Conservation (phyloP, 2,113 vertebrate genomes). For the Paradoxurus hermaphroditus region DNA sequence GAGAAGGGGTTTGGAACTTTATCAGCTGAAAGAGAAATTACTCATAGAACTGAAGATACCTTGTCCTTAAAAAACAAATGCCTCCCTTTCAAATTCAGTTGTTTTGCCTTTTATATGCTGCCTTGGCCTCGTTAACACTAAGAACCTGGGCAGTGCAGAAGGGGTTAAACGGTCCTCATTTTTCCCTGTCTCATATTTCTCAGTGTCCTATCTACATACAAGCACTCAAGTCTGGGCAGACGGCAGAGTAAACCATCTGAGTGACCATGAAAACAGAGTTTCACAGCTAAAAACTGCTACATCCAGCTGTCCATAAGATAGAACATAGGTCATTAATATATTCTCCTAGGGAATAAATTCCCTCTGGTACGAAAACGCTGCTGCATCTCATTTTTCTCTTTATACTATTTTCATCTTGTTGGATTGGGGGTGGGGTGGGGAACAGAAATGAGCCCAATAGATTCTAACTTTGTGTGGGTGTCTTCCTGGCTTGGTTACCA, state of each 20-base stretch:
- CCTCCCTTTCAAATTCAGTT: constrained; percentile 31
- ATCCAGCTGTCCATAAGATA: constrained; percentile 50
- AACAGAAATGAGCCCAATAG: constrained; percentile 80
- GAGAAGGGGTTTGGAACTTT: constrained; percentile 31
- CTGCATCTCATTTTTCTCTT: constrained; percentile 69
- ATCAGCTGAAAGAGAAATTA: constrained; percentile 19
- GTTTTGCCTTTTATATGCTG: constrained; percentile 20
- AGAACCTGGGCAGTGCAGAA: neutral
- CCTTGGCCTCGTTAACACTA: neutral
- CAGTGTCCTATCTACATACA: neutral
- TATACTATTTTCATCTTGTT: constrained; percentile 79
- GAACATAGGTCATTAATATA: constrained; percentile 46
- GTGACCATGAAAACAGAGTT: constrained; percentile 32
- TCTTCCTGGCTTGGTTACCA: constrained; percentile 83
- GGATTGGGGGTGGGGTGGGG: constrained; percentile 58
- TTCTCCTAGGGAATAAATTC: constrained; percentile 22
- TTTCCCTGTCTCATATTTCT: constrained; percentile 49
- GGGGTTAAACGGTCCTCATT: constrained; percentile 21
- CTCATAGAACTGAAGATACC: neutral
- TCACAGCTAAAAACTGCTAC: constrained; percentile 55
- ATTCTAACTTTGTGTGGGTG: constrained; percentile 83
- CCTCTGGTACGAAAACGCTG: constrained; percentile 56
- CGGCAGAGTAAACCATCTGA: constrained; percentile 55
- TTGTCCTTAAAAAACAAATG: constrained; percentile 31
- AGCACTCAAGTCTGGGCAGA: constrained; percentile 41